Evolutionary conservation across 2,888 invertebrate genomes (phyloP).

Genomic region (Salpingus planirostris): DNA sequence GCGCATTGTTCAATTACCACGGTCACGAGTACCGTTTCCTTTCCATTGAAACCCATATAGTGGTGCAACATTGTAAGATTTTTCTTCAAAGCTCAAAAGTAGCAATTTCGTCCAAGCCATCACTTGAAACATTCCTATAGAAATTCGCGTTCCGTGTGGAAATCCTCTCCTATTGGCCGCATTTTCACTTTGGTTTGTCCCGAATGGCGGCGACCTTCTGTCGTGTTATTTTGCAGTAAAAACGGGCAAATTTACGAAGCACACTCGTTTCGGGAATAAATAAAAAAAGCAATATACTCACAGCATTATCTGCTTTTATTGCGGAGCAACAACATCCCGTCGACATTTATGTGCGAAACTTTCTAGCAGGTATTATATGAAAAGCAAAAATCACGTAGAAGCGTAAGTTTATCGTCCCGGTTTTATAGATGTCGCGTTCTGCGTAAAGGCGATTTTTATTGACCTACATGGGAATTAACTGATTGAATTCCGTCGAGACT

Average conservation of each 20-base stretch:
- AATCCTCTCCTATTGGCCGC: too few species aligned
- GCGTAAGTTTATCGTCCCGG: constrained; percentile 8
- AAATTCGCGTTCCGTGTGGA: too few species aligned
- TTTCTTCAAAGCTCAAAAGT: too few species aligned
- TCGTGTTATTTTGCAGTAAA: too few species aligned
- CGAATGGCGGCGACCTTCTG: too few species aligned
- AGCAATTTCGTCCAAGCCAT: too few species aligned
- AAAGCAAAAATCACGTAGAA: constrained; percentile 8
- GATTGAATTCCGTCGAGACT: too few species aligned
- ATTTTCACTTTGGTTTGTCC: too few species aligned
- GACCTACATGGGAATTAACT: constrained; percentile 1
- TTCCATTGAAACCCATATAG: too few species aligned
- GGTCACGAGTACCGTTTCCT: constrained; percentile 15
- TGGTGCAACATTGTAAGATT: too few species aligned
- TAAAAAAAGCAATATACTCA: constrained; percentile 10
- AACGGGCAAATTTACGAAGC: constrained; percentile 10
- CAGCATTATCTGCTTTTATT: constrained; percentile 12
- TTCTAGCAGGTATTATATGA: constrained; percentile 4
- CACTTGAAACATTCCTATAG: too few species aligned
- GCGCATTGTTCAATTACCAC: constrained; percentile 15
- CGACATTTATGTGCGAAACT: constrained; percentile 11
- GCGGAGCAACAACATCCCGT: constrained; percentile 7
- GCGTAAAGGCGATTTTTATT: constrained; percentile 10
- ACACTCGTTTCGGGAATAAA: constrained; percentile 7
- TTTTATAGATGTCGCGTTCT: constrained; percentile 8